These are phyloP conservation scores for Telmatherina bonti DNA, from an alignment of 2,797 vertebrate species.

Conservation along the genomic window DNA sequence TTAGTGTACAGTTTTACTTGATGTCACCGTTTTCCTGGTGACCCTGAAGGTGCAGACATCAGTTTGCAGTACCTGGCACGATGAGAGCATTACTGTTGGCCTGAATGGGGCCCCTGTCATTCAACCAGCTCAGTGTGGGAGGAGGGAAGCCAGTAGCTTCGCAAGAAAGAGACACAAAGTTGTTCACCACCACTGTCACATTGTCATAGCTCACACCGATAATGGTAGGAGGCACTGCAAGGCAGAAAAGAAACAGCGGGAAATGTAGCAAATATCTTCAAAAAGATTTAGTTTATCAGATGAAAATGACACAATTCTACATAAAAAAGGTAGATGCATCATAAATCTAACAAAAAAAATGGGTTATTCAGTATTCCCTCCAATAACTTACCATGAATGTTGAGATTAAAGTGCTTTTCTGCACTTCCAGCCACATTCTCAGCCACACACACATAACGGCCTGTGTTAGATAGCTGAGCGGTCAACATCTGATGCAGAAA, in stretches of 20 bases:
- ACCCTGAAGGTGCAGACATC: neutral
- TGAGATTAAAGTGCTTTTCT: constrained; percentile 93
- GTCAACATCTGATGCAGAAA: constrained; percentile 83
- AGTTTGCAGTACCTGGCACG: constrained; percentile 86
- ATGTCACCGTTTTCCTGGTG: neutral
- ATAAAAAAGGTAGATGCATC: neutral
- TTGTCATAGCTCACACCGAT: constrained; percentile 88
- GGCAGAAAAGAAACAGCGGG: neutral
- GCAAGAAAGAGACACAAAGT: constrained; percentile 93
- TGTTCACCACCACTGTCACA: constrained; percentile 92
- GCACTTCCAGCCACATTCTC: constrained; percentile 92
- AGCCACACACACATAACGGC: constrained; percentile 90
- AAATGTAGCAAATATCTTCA: neutral
- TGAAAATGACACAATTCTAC: neutral
- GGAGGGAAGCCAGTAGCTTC: constrained; percentile 93
- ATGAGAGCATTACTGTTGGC: constrained; percentile 86
- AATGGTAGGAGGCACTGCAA: constrained; percentile 89
- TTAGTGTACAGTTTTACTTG: neutral
- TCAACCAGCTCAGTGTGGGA: constrained; percentile 93
- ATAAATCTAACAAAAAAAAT: neutral
- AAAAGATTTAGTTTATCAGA: neutral
- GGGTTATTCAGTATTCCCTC: neutral
- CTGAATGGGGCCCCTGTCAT: constrained; percentile 85
- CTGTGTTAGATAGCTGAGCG: constrained; percentile 90
- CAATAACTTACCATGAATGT: constrained; percentile 89